Conservation (phyloP, 2,113 vertebrate genomes). For the Pantherophis guttatus region DNA sequence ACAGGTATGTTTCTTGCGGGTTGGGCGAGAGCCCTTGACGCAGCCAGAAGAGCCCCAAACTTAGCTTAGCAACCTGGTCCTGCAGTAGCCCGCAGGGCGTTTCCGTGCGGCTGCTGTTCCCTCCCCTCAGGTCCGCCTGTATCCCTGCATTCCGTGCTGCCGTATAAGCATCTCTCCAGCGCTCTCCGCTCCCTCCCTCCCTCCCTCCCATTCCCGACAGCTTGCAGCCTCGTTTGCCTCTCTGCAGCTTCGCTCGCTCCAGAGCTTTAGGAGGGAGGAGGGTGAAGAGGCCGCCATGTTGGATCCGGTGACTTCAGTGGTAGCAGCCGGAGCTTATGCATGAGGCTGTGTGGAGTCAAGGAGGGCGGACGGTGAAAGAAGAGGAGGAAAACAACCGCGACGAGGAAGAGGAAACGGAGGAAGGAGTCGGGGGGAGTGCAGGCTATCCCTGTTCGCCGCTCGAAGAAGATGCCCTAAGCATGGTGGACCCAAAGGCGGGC, state of each 20-base stretch:
- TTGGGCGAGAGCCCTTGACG: not conserved
- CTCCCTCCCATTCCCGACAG: slow-evolving; percentile 39
- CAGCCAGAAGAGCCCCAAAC: not conserved
- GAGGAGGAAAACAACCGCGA: slow-evolving; percentile 33
- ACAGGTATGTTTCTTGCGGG: not conserved
- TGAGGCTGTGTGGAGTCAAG: slow-evolving; percentile 33
- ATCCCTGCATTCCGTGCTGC: slow-evolving; percentile 61
- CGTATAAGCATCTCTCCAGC: not conserved
- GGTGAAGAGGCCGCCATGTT: slow-evolving; percentile 65
- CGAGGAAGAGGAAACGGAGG: not conserved
- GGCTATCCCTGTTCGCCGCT: slow-evolving; percentile 26
- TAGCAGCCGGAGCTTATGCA: slow-evolving; percentile 36
- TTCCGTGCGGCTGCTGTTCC: not conserved
- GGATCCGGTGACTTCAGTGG: slow-evolving; percentile 39
- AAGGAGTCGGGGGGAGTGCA: slow-evolving; percentile 39
- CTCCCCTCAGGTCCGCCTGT: slow-evolving; percentile 53
- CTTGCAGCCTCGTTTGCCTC: slow-evolving; percentile 9
- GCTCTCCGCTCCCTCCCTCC: not conserved
- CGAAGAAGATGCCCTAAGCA: slow-evolving; percentile 65
- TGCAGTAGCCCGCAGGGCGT: not conserved
- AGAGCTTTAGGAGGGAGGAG: not conserved
- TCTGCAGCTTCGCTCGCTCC: slow-evolving; percentile 27
- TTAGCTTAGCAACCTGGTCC: not conserved
- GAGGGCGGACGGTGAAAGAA: slow-evolving; percentile 4
- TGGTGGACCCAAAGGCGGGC: slow-evolving; percentile 48